A percentile compares a stretch with the other conserved stretches of the same genome.
These are phyloP conservation scores for Ptychobarbus kaznakovi DNA, from an alignment of 2,797 vertebrate species.

Conservation along the genomic window DNA sequence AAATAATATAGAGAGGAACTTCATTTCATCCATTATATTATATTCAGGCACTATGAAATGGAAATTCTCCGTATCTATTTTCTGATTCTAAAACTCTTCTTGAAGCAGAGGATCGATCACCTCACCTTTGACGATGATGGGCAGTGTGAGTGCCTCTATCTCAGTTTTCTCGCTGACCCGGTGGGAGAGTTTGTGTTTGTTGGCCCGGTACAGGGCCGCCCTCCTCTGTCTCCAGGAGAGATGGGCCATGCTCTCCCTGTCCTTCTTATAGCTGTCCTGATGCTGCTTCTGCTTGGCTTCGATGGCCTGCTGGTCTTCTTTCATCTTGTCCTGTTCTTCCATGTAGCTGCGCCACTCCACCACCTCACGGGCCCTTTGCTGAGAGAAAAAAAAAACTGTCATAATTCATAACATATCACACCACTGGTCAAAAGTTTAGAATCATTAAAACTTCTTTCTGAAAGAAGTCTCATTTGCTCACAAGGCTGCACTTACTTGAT, in stretches of 20 bases:
- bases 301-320: slow-evolving; percentile 79
- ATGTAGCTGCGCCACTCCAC: slow-evolving; percentile 84
- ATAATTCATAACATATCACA: neutral
- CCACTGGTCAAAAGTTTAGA: neutral
- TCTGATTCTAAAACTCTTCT: neutral
- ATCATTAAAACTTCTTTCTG: neutral
- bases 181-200: slow-evolving; percentile 65
- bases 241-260: slow-evolving; percentile 74
- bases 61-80: neutral
- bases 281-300: slow-evolving; percentile 83
- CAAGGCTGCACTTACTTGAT: neutral
- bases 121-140: slow-evolving; percentile 89
- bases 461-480: neutral
- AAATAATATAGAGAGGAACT: neutral
- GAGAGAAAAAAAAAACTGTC: slow-evolving; percentile 1
- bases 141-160: slow-evolving; percentile 69
- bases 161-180: slow-evolving; percentile 79
- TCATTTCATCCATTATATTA: neutral
- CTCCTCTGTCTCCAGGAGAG: slow-evolving; percentile 86
- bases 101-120: neutral
- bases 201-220: slow-evolving; percentile 72
- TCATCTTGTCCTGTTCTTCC: slow-evolving; percentile 80
- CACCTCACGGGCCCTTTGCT: slow-evolving; percentile 90
- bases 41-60: neutral
- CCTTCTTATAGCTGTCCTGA: slow-evolving; percentile 77